Base-by-base conservation (phyloP, 2,797 vertebrate genomes). In the Morelia viridis region DNA sequence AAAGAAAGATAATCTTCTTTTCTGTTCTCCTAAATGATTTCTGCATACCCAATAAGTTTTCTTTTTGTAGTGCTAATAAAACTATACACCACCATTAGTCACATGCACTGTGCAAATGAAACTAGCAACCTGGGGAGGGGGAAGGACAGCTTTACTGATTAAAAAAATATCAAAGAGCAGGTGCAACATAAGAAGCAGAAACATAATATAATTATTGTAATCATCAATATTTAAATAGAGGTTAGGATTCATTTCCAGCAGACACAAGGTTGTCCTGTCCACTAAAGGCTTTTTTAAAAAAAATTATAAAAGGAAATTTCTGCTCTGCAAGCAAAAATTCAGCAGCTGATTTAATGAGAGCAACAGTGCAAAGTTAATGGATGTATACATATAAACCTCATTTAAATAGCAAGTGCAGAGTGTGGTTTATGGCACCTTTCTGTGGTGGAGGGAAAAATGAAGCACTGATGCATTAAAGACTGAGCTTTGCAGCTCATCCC, bases 61-160 rank as follows among this genome's bases (percentile, higher is more conserved):
- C 85, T 92, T 94, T 91, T 89, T 94, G 83, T 85, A 92, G 35
- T 64, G 58, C 56, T 89, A 85, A 88, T 94, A 61, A 53, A 35
- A 88, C 57, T 11, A 26, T 89, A 58, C 71, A 87, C 58, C 68
- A 41, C 80, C 0, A 89, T 92, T 93, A 85, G 62, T 92, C 62
- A 2, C 56, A 24, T 92, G 90, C 92, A 41, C 31, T 13, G 22
- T 61, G 64, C 13, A 88, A 91, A 50, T 50, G 2, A 87, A 61
- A 61, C 57, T 19, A 65, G n/a, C 31, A 91, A 41, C 9, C 22
- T 5, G 22, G 3, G 31, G 17, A 10, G 26, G 10, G 26, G 24
- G 53, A 28, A 28, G 2, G 61, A 11, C 53, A 31, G 15, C 22
- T 89, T 76, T 41, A 76, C 56, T 86, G 87, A 80, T 64, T 31